Percentiles rank a stretch among this genome's conserved stretches.
phyloP scores from a whole-genome alignment of 2,888 invertebrate species.

The Itoplectis maculator region DNA sequence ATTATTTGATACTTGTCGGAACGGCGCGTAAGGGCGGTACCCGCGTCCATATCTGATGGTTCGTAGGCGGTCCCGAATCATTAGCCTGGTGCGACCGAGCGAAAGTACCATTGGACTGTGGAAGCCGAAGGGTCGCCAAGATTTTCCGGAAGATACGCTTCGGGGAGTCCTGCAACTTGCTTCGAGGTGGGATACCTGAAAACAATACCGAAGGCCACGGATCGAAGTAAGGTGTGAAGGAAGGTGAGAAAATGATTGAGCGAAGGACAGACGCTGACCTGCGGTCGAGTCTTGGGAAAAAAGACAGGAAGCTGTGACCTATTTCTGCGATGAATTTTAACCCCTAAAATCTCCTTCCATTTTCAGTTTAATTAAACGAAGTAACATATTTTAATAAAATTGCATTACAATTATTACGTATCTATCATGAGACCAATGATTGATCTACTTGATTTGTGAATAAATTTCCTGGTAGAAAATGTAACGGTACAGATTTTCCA shows the following conservation, averaged over 20 bases:
- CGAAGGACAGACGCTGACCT: neutral
- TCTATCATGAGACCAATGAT: no score
- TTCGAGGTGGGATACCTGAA: conserved; percentile 38
- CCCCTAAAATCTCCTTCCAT: neutral
- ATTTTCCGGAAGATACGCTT: conserved; percentile 43
- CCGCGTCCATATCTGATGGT: neutral
- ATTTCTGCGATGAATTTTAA: neutral
- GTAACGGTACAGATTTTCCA: neutral
- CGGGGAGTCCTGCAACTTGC: conserved; percentile 46
- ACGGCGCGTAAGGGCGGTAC: conserved; percentile 47
- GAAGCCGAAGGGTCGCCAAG: conserved; percentile 38
- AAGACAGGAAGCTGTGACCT: neutral
- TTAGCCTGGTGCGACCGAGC: conserved; percentile 34
- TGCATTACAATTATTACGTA: no score
- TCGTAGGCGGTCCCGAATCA: conserved; percentile 39
- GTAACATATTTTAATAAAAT: no score
- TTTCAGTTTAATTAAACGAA: no score
- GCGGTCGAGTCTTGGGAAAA: neutral
- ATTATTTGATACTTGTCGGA: conserved; percentile 60
- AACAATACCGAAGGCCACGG: conserved; percentile 17
- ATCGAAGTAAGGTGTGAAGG: neutral
- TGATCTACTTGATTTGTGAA: no score
- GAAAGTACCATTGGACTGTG: conserved; percentile 24
- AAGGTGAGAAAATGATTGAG: conserved; percentile 12
- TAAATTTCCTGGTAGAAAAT: no score